Conservation (phyloP, 2,888 invertebrate genomes). For the Lepidochitona cinerea region DNA sequence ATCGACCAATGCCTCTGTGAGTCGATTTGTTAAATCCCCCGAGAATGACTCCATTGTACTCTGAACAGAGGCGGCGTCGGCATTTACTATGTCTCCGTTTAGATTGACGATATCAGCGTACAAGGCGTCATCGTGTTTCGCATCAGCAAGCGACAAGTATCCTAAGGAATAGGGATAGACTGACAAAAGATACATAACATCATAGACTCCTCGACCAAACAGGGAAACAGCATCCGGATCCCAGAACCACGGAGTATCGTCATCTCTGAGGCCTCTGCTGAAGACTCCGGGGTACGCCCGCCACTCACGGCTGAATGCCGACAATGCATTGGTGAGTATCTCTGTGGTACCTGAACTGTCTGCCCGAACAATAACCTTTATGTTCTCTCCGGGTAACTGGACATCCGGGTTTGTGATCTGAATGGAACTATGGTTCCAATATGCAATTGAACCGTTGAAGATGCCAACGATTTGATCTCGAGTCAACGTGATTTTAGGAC, state of each 20-base stretch:
- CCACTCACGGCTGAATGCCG: conserved; percentile 52
- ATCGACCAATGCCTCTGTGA: conserved; percentile 40
- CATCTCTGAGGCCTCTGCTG: conserved; percentile 24
- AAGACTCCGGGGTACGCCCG: conserved; percentile 47
- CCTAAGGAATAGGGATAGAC: conserved; percentile 53
- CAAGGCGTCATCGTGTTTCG: conserved; percentile 23
- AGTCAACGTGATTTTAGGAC: conserved; percentile 45
- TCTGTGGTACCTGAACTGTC: conserved; percentile 64
- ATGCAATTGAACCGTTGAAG: conserved; percentile 54
- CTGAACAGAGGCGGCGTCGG: conserved; percentile 38
- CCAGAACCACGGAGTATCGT: conserved; percentile 38
- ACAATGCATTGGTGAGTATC: conserved; percentile 56
- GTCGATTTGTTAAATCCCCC: not conserved
- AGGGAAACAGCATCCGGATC: conserved; percentile 31
- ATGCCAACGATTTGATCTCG: conserved; percentile 56
- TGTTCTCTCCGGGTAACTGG: conserved; percentile 41
- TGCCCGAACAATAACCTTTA: conserved; percentile 55
- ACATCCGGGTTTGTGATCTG: conserved; percentile 38
- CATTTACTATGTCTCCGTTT: conserved; percentile 35
- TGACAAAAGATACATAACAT: conserved; percentile 47
- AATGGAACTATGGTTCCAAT: conserved; percentile 56
- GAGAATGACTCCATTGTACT: conserved; percentile 45
- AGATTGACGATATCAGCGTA: conserved; percentile 47
- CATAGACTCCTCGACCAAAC: conserved; percentile 45
- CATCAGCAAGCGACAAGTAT: conserved; percentile 56